Conservation (phyloP, 2,888 invertebrate species). For the Vesta saturnalis region DNA sequence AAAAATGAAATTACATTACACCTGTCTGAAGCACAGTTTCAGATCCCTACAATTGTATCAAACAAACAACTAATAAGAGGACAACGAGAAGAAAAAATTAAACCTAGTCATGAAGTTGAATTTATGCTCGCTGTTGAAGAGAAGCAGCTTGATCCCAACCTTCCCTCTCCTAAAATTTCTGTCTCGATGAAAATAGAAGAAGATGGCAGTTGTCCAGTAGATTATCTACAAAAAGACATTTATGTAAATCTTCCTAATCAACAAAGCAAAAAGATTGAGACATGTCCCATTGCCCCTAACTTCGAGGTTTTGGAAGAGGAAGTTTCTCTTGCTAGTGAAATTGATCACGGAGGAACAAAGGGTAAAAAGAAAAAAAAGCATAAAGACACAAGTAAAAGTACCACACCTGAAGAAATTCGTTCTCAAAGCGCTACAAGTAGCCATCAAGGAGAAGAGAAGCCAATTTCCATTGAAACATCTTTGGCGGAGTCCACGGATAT, state of each 20-base stretch:
- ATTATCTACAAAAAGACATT: conserved; percentile 55
- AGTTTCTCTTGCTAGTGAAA: conserved; percentile 57
- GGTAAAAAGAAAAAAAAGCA: conserved; percentile 74
- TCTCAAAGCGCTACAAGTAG: conserved; percentile 34
- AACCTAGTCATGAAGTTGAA: conserved; percentile 57
- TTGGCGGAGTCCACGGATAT: conserved; percentile 67
- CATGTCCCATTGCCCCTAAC: conserved; percentile 52
- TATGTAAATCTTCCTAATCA: conserved; percentile 53
- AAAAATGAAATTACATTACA: conserved; percentile 18
- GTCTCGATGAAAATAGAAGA: conserved; percentile 53
- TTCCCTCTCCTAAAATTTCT: conserved; percentile 56
- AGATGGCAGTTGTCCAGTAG: conserved; percentile 44
- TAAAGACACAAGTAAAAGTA: conserved; percentile 58
- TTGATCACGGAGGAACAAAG: conserved; percentile 65
- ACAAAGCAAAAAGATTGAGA: conserved; percentile 20
- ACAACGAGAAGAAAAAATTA: conserved; percentile 41
- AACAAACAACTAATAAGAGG: conserved; percentile 6
- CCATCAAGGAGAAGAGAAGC: conserved; percentile 51
- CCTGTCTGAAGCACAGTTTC: conserved; percentile 11
- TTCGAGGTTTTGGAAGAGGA: conserved; percentile 56
- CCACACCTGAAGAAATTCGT: conserved; percentile 35
- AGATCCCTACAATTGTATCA: neutral
- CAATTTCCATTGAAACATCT: conserved; percentile 61
- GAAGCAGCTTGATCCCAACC: conserved; percentile 58
- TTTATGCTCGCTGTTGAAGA: conserved; percentile 59